Conservation (phyloP, 2,888 invertebrate genomes). For the Mylabris sibirica region DNA sequence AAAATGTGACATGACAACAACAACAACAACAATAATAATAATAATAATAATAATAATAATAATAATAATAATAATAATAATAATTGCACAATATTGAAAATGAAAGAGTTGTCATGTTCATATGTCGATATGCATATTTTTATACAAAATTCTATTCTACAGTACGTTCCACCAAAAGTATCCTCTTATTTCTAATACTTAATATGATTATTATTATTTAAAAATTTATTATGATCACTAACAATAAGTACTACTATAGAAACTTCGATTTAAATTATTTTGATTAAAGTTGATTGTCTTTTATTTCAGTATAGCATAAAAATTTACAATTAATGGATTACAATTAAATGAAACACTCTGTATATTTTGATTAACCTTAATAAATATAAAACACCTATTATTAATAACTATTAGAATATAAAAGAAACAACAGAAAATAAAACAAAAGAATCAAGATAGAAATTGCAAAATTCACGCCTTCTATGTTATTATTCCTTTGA, state of each 20-base stretch:
- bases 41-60: neutral
- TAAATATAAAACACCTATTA: neutral
- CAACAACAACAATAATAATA: too few species aligned
- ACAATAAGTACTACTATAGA: too few species aligned
- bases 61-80: neutral
- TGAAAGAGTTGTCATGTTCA: neutral
- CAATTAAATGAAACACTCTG: too few species aligned
- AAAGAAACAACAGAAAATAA: neutral
- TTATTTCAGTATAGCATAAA: too few species aligned
- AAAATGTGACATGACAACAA: neutral
- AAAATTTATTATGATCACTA: too few species aligned
- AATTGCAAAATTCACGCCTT: slow-evolving; percentile 3
- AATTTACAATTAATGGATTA: too few species aligned
- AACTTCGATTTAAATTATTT: too few species aligned
- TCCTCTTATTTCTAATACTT: neutral
- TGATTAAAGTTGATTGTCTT: too few species aligned
- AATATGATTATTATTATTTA: neutral
- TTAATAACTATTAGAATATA: neutral
- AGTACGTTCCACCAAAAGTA: neutral
- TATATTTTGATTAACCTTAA: neutral
- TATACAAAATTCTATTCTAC: neutral
- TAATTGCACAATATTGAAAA: slow-evolving; percentile 3
- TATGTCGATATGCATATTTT: neutral
- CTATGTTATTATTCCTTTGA: neutral
- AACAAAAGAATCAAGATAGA: neutral